Conservation (phyloP, 2,888 invertebrate genomes). For the Aphelenchoides bicaudatus region DNA sequence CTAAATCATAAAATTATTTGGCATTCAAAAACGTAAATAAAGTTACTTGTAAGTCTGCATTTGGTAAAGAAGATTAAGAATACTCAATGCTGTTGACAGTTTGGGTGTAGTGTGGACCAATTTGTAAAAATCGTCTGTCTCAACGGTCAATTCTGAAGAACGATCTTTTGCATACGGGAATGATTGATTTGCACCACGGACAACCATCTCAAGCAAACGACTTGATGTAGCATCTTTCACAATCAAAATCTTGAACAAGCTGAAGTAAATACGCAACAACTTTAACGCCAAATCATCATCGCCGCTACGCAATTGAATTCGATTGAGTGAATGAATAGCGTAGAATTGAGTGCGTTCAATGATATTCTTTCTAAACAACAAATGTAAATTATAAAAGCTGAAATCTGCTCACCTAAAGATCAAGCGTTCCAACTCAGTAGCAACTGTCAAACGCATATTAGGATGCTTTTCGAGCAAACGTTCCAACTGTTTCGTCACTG, state of each 20-base stretch:
- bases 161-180: constrained; percentile 74
- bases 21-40: constrained; percentile 3
- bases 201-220: constrained; percentile 77
- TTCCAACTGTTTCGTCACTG: constrained; percentile 78
- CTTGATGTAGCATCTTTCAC: constrained; percentile 70
- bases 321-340: constrained; percentile 83
- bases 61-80: constrained; percentile 69
- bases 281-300: constrained; percentile 73
- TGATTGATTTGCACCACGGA: constrained; percentile 78
- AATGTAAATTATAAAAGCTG: not conserved
- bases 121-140: constrained; percentile 75
- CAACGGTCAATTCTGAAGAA: constrained; percentile 66
- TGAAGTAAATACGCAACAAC: constrained; percentile 85
- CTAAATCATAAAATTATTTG: constrained; percentile 42
- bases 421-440: constrained; percentile 82
- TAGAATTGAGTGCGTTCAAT: constrained; percentile 83
- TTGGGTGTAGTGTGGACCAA: constrained; percentile 74
- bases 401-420: constrained; percentile 67
- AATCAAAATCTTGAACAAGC: constrained; percentile 83
- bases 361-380: constrained; percentile 72
- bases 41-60: constrained; percentile 62
- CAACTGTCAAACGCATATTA: constrained; percentile 83
- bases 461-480: constrained; percentile 79
- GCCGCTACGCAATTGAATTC: constrained; percentile 70
- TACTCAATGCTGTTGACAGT: constrained; percentile 70